Base-by-base conservation (phyloP, 2,113 vertebrate species). In the Sinocyclocheilus rhinocerous region DNA sequence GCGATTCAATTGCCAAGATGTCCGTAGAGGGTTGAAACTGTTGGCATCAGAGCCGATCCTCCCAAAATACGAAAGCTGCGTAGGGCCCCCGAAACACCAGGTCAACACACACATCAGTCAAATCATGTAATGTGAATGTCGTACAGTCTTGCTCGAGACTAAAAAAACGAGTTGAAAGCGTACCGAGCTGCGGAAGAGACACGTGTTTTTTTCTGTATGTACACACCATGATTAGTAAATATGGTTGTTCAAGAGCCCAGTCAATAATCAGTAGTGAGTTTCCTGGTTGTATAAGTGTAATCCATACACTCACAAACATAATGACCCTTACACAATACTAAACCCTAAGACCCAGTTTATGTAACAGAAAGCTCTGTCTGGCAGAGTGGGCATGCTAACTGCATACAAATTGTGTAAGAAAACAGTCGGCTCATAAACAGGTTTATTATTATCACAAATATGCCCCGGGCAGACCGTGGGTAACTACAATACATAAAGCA, bases 331-430 rank as follows among this genome's bases (percentile, higher is more conserved):
- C 70, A 70, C 22, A 69, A 36, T 63, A 75, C 33, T 73, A 63
- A 76, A 88, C 86, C 22, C 48, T 3, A 89, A 33, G 63, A 76
- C 10, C 36, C 59, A 24, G 79, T 81, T 83, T 87, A 89, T 83
- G 84, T 73, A 89, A 88, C 81, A 80, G 70, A 90, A 91, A 91
- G 92, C 91, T 91, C 91, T 88, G 76, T 88, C 86, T 59, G 86
- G 91, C 89, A 91, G 88, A 78, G 76, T 88, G 92, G 90, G 94
- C 92, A 93, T 88, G 89, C 89, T 92, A 93, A 95, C 94, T 94
- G 94, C 93, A 93, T 92, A 89, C 87, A 93, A 94, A 95, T 94
- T 95, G 95, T 95, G 89, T 93, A 93, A 91, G 91, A 89, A 93
- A 90, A 93, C 91, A 92, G 90, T 91, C 84, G 67, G 91, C 91